These are phyloP conservation scores for Gadopsis bispinosus DNA, from an alignment of 2,797 vertebrate genomes.

Conservation along the genomic window DNA sequence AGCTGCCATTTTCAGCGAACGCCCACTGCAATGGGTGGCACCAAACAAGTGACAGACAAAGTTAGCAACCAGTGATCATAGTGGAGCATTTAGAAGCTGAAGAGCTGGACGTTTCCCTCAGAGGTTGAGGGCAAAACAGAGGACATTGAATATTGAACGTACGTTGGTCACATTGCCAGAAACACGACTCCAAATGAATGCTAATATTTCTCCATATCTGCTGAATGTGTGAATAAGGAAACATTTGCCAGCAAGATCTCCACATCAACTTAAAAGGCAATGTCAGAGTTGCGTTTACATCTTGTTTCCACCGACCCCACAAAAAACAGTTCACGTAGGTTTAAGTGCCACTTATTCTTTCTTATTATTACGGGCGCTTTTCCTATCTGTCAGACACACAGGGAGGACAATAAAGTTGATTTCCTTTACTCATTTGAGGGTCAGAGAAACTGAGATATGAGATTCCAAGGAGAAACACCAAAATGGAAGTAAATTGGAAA, in stretches of 20 bases:
- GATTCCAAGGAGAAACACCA: background rate
- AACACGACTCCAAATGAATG: background rate
- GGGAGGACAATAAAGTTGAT: background rate
- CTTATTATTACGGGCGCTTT: conserved; percentile 2
- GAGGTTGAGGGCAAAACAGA: background rate
- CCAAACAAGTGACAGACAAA: background rate
- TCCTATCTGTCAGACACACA: background rate
- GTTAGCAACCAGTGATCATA: background rate
- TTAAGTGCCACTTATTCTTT: conserved; percentile 2
- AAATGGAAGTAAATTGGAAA: background rate
- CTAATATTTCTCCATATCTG: background rate
- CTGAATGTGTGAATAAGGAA: background rate
- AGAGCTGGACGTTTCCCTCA: background rate
- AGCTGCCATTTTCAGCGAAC: background rate
- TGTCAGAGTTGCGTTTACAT: background rate
- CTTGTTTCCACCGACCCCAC: background rate
- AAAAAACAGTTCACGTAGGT: background rate
- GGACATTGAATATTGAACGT: background rate
- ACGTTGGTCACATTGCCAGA: no score
- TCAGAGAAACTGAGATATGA: background rate
- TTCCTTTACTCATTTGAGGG: background rate
- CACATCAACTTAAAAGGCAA: background rate
- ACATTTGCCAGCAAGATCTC: background rate
- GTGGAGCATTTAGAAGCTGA: background rate
- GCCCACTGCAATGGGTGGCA: background rate